phyloP scores from a whole-genome alignment of 2,797 vertebrate genomes.

The Pelochelys cantorii region DNA sequence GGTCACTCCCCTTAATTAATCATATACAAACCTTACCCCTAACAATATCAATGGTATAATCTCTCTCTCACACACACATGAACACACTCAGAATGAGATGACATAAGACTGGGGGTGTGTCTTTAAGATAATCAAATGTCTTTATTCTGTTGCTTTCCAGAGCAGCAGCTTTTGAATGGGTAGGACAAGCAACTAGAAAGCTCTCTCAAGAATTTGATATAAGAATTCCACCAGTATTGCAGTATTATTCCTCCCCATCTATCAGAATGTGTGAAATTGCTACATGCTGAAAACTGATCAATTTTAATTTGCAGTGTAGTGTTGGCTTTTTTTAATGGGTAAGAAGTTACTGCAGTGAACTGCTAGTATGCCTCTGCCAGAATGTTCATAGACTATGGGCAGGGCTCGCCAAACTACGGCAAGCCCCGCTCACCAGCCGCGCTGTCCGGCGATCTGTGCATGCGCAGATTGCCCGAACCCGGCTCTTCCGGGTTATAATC shows the following conservation, averaged over 20 bases:
- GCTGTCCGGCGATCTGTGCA: no score
- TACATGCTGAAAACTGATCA: neutral
- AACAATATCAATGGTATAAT: neutral
- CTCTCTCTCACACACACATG: no score
- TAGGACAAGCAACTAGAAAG: neutral
- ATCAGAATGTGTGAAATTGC: neutral
- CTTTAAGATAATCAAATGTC: neutral
- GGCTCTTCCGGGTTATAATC: no score
- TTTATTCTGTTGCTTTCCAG: neutral
- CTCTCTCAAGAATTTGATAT: neutral
- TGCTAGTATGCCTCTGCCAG: neutral
- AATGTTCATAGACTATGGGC: neutral
- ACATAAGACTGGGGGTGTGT: neutral
- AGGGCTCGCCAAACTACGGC: no score
- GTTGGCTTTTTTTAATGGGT: neutral
- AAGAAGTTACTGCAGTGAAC: neutral
- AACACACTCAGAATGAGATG: neutral
- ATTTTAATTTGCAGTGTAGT: neutral
- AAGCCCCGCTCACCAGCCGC: no score
- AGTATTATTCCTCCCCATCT: neutral
- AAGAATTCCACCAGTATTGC: neutral
- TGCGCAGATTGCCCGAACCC: no score
- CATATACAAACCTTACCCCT: neutral
- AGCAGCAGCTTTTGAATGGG: neutral
- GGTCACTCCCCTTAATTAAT: neutral